Base-by-base conservation (phyloP, 2,888 invertebrate species). In the Punctoribates punctum region DNA sequence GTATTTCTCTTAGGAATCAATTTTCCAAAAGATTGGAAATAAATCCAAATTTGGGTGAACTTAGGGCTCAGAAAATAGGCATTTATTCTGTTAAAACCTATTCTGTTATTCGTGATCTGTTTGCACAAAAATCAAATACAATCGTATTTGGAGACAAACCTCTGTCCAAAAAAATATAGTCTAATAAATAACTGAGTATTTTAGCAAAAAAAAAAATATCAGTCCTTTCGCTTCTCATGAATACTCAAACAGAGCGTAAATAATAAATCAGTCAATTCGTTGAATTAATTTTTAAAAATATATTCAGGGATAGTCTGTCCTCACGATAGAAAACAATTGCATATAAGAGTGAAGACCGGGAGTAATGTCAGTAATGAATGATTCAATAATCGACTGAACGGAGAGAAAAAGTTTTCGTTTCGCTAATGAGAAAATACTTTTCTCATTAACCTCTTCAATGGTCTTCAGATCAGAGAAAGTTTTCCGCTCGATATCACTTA, bases 21-120 rank as follows among this genome's bases (percentile, higher is more conserved):
- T 17, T 48, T 48, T 17, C 3, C 13, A n/a, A 48, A 17, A 48
- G 13, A 48, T n/a, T n/a, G 48, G 13, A 48, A 48, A 48, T 48
- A 48, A 48, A n/a, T 20, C 20, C 17, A 17, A 54, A n/a, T 54
- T 20, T 8, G 54, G 8, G 1, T 20, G 54, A 20, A 8, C 20
- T 54, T 54, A 20, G 20, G 20, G n/a, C 20, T n/a, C 6, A 54
- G 20, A 54, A 54, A n/a, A 3, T 8, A 48, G 20, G 8, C 20
- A 20, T 54, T 54, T 34, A 34, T n/a, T 54, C 20, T 54, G 54
- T 6, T 54, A 20, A 20, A 20, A 54, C 20, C 20, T n/a, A n/a
- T n/a, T n/a, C n/a, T n/a, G n/a, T 54, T 54, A 54, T 62, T 62
- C 62, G 62, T 62, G 62, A 62, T 62, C 27, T 62, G 62, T 62